A percentile compares a stretch with the other conserved stretches of the same genome.
phyloP scores from a whole-genome alignment of 2,797 vertebrate genomes.

The Loris lydekkerianus region DNA sequence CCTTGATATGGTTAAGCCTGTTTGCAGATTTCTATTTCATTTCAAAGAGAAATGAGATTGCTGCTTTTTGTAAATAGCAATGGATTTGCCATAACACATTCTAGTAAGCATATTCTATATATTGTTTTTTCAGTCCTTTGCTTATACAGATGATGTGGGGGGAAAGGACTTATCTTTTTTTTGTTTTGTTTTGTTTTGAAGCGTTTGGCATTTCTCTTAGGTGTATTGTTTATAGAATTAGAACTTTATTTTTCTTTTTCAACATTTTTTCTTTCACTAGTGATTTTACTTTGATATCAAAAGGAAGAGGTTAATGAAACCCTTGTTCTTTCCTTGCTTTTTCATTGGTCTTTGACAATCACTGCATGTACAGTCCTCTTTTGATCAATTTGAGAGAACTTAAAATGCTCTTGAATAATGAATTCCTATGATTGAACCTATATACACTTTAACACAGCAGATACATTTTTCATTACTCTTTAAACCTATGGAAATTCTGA shows the following conservation, averaged over 20 bases:
- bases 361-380: conserved; percentile 17
- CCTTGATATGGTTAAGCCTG: conserved; percentile 38
- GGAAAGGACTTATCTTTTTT: neutral
- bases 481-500: neutral
- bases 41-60: neutral
- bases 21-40: conserved; percentile 17
- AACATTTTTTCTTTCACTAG: conserved; percentile 31
- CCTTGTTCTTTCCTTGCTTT: conserved; percentile 28
- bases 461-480: conserved; percentile 62
- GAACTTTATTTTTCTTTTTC: neutral
- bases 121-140: conserved; percentile 58
- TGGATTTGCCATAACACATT: neutral
- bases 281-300: conserved; percentile 75
- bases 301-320: conserved; percentile 62
- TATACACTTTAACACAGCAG: neutral
- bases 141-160: neutral
- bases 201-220: conserved; percentile 71
- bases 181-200: conserved; percentile 62
- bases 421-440: neutral
- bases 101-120: conserved; percentile 48
- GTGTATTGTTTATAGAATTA: conserved; percentile 29
- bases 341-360: conserved; percentile 30
- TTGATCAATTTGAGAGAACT: neutral
- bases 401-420: conserved; percentile 50
- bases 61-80: conserved; percentile 51